Evolutionary conservation across 2,888 invertebrate species (phyloP), one percentile per base, ranked within the genome.

Genomic region (Stenchaetothrips biformis): DNA sequence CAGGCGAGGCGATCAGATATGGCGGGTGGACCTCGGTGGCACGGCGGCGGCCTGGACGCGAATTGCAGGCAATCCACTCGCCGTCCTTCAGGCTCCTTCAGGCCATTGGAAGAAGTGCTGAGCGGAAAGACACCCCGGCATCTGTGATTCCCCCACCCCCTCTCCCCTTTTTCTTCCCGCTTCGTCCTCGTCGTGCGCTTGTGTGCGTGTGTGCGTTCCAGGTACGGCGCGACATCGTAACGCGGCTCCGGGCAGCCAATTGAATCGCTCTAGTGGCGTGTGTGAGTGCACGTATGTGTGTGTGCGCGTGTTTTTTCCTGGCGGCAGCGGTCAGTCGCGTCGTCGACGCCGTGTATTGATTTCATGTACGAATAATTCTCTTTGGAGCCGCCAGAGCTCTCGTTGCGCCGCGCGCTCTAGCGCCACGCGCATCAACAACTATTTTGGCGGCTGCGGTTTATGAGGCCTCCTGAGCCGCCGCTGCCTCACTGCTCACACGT

Each of bases 61-160:
- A 74, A 74, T 74, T 74, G 67, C 67, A 25, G 25, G 67, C 67
- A 74, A 74, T 74, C 67, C 67, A 74, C 67, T 74, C 67, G 25
- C 67, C 67, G 67, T 37, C 37, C 37, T 37, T 37, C 53, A 53
- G 53, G 53, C 62, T n/a, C 62, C 62, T n/a, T 21, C n/a, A 9
- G 67, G 25, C 9, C 53, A 11, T 37, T 37, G 13, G 16, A 16
- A 6, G 59, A 18, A 6, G 59, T 13, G 59, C 59, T 59, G 59
- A 59, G 59, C 59, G 59, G 59, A 13, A 59, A 59, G 59, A 18
- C 59, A 13, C 18, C 7, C 67, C 25, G 9, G 67, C 67, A 21
- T 21, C 67, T 67, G 25, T 21, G 21, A 67, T 21, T 21, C 67
- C 67, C 67, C 25, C 9, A 7, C 25, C 67, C 67, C 7, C 21